A percentile compares a stretch with the other conserved stretches of the same genome.
phyloP scores from a whole-genome alignment of 2,797 vertebrate genomes.

The Leptatherina wallacei region DNA sequence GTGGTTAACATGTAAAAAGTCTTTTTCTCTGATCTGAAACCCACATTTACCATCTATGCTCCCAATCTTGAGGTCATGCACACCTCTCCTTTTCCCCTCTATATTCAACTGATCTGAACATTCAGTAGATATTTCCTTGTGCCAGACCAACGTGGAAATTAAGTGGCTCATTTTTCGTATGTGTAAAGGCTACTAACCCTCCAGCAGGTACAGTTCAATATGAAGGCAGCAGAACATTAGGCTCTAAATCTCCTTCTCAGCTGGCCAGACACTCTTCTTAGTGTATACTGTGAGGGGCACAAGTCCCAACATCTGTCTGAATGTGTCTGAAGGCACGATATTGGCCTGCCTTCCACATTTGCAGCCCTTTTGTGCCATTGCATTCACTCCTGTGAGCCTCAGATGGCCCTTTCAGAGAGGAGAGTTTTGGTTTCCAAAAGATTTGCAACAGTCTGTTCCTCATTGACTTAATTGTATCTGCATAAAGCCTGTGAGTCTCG shows the following conservation, averaged over 20 bases:
- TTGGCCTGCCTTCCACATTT: slow-evolving; percentile 59
- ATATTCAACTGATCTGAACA: slow-evolving; percentile 54
- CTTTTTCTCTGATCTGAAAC: slow-evolving; percentile 70
- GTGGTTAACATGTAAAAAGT: slow-evolving; percentile 64
- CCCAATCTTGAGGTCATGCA: slow-evolving; percentile 46
- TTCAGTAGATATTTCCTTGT: slow-evolving; percentile 50
- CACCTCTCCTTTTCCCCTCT: slow-evolving; percentile 37
- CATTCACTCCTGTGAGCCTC: slow-evolving; percentile 71
- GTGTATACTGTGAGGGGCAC: slow-evolving; percentile 64
- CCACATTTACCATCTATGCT: slow-evolving; percentile 73
- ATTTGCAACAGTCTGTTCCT: slow-evolving; percentile 82
- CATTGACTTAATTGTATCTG: slow-evolving; percentile 79
- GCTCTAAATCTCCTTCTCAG: slow-evolving; percentile 62
- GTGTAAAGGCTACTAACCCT: slow-evolving; percentile 70
- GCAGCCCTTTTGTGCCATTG: slow-evolving; percentile 54
- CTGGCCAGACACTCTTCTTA: slow-evolving; percentile 52
- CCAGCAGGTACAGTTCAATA: slow-evolving; percentile 67
- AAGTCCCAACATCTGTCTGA: slow-evolving; percentile 77
- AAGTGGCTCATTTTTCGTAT: slow-evolving; percentile 60
- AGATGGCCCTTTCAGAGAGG: slow-evolving; percentile 64
- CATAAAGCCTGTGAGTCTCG: slow-evolving; percentile 74
- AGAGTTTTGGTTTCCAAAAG: slow-evolving; percentile 77
- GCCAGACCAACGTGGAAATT: slow-evolving; percentile 76
- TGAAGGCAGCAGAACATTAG: slow-evolving; percentile 58
- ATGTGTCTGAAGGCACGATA: slow-evolving; percentile 63